phyloP scores from a whole-genome alignment of 2,797 vertebrate genomes.

The Xyrichtys novacula region DNA sequence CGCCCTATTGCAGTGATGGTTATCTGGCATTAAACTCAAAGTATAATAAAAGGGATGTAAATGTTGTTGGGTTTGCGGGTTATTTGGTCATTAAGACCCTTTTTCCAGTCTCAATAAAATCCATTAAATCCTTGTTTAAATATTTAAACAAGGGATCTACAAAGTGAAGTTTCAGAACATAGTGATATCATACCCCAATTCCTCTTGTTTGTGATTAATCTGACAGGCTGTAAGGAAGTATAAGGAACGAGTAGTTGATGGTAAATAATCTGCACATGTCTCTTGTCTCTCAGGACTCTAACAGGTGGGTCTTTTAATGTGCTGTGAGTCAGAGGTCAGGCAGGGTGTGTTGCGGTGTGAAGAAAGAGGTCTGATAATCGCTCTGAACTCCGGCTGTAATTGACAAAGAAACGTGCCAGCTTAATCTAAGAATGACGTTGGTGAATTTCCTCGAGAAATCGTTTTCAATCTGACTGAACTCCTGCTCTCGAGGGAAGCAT shows the following conservation, averaged over 20 bases:
- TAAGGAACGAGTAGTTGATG: background rate
- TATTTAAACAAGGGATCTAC: no score
- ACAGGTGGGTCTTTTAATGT: background rate
- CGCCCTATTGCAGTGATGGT: no score
- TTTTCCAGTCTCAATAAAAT: no score
- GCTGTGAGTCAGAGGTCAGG: background rate
- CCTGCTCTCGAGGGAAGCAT: background rate
- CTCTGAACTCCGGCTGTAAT: background rate
- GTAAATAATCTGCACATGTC: background rate
- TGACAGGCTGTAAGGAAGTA: background rate
- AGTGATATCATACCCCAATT: no score
- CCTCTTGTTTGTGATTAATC: no score
- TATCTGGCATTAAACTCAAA: no score
- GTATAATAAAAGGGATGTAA: no score
- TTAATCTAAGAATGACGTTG: constrained; percentile 7
- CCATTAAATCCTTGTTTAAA: no score
- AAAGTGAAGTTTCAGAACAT: no score
- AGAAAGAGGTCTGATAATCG: background rate
- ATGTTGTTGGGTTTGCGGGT: no score
- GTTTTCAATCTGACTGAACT: constrained; percentile 35
- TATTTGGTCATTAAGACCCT: no score
- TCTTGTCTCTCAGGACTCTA: background rate
- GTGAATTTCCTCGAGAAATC: constrained; percentile 18
- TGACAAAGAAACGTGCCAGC: constrained; percentile 1
- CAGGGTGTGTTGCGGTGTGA: background rate